Base-by-base conservation (phyloP, 2,888 invertebrate species). In the Dolichomitus sp. region DNA sequence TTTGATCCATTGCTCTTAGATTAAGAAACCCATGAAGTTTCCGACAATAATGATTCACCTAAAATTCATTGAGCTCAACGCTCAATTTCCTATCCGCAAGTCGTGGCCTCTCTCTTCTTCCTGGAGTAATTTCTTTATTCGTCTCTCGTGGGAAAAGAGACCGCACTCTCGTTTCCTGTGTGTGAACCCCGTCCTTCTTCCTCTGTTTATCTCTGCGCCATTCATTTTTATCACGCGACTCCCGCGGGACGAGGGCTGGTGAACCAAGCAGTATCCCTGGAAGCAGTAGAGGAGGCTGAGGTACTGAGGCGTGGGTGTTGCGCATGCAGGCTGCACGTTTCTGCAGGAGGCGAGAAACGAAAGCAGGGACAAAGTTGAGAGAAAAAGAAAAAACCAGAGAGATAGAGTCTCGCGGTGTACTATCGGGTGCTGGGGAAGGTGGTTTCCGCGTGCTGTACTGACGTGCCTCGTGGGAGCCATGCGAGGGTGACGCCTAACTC, bases 91-190 rank as follows among this genome's bases (percentile, higher is more conserved):
- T 50, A 19, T 23, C 69, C 37, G 52, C 37, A 11, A 37, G 27
- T 33, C 30, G 33, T 48, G 23, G 37, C 48, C 30, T 48, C 27
- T 17, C 40, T 65, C 72, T 40, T 37, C 88, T 40, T 37, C 88
- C 86, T 84, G 84, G 87, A 88, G 92, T 93, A 93, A 93, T 93
- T 93, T 93, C 91, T 93, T 93, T 93, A 93, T 92, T 93, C 90
- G 88, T 84, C 87, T 88, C 87, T 84, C 83, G 78, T 79, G 86
- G 73, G 83, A 84, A 74, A 77, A 57, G n/a, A 40, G 52, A 65
- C 61, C 42, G 45, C 72, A 76, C 80, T 81, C 68, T 69, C 73
- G 76, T 79, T 63, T 70, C 65, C 52, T 69, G 79, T 77, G 75
- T 80, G 74, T 69, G 65, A 69, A 70, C 86, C 81, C 57, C 57